Base-by-base conservation (phyloP, 2,113 vertebrate genomes). In the Colistium nudipinnis region DNA sequence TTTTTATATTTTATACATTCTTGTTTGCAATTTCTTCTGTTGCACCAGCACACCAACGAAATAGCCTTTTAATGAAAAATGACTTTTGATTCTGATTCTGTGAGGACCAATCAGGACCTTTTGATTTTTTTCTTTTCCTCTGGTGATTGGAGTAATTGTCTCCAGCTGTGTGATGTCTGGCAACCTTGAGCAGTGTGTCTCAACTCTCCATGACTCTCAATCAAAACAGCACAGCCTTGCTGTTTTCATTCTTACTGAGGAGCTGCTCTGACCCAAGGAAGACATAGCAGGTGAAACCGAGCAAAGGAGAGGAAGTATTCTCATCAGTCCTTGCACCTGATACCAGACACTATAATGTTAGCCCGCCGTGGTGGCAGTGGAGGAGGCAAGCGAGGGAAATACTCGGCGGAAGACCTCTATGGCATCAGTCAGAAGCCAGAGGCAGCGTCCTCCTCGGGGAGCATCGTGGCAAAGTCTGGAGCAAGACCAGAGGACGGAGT, bases 381-480 rank as follows among this genome's bases (percentile, higher is more conserved):
- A 25, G 87, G 91, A 30, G 90, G 88, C 0, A 94, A 93, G 45
- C 92, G 91, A 13, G 92, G 91, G 2, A 94, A 93, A 78, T 93
- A 93, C 80, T 94, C 92, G 0, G 91, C 94, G 72, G 94, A 95
- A 49, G 94, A 95, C 48, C 83, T 95, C n/a, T 94, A 94, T 22
- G 93, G 93, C 78, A 89, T 94, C 80, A 91, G 84, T 22, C 93
- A 92, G 88, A 95, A 94, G 76, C 91, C 91, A 35, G 93, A 93
- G 80, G 81, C 91, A 0, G 90, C 88, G 0, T 84, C 87, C 43
- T 89, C 88, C 38, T 81, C 87, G 0, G 84, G 85, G 57, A 80
- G 78, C n/a, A 81, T 85, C 0, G 80, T 61, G 35, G 65, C 81
- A 43, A 82, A 90, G 74, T 45, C 84, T 27, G 82, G 80, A 41